Percentiles rank a stretch among this genome's conserved stretches.
Evolutionary conservation across 2,797 vertebrate genomes (phyloP).

Genomic region (Xiphophorus birchmanni): DNA sequence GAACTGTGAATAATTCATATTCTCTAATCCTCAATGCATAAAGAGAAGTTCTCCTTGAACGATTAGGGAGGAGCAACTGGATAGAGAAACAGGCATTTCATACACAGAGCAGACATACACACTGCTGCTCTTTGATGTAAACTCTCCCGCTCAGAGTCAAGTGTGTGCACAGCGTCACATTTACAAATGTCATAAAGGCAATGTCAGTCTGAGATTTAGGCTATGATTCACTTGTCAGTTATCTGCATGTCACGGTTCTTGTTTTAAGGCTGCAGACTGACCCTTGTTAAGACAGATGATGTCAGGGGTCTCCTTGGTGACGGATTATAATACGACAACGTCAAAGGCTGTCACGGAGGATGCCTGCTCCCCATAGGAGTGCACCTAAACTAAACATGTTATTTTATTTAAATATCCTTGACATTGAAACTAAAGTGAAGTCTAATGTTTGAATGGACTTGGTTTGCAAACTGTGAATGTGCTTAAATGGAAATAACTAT

Average conservation of each 20-base stretch:
- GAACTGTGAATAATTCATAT: constrained; percentile 68
- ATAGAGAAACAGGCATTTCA: constrained; percentile 9
- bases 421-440: not conserved
- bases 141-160: constrained; percentile 42
- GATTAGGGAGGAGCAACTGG: constrained; percentile 29
- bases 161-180: constrained; percentile 44
- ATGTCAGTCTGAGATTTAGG: constrained; percentile 49
- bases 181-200: constrained; percentile 39
- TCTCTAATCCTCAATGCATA: constrained; percentile 52
- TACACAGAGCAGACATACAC: constrained; percentile 33
- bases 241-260: constrained; percentile 33
- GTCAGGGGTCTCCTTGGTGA: constrained; percentile 26
- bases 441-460: not conserved
- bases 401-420: not conserved
- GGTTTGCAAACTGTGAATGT: constrained; percentile 4
- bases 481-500: not conserved
- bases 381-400: constrained; percentile 11
- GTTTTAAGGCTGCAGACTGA: constrained; percentile 29
- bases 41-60: constrained; percentile 44
- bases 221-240: constrained; percentile 46
- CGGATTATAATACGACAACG: constrained; percentile 26
- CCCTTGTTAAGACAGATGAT: constrained; percentile 29
- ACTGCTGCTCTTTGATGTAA: constrained; percentile 39
- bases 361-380: constrained; percentile 8
- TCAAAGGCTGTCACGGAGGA: constrained; percentile 22